Base-by-base conservation (phyloP, 2,113 vertebrate genomes). In the Mormyrus iriodes region DNA sequence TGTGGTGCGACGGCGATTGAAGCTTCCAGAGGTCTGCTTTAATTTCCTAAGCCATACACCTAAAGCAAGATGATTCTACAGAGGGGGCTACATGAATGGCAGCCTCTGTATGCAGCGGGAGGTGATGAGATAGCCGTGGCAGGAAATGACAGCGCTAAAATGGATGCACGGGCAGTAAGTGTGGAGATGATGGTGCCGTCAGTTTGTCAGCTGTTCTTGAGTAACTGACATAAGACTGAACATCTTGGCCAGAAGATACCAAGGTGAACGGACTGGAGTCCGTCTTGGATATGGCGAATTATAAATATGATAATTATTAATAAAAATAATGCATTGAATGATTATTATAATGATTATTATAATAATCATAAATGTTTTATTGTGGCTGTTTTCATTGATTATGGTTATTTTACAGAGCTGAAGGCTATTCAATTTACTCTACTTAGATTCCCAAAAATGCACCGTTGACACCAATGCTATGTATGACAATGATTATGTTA, bases 31-130 rank as follows among this genome's bases (percentile, higher is more conserved):
- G 0, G 89, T 52, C 88, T 9, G 55, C 90, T 51, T 84, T 90
- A 82, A 91, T 83, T 89, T 92, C 91, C 58, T 89, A 92, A 91
- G 92, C 42, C 55, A 92, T 92, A 76, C 52, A 76, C 61, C 88
- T 90, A 42, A 27, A 90, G 91, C 91, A 90, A 92, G 93, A 90
- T 86, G 87, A 92, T 88, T 86, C 48, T 69, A 42, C 31, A 24
- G 15, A n/a, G 79, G 31, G 39, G n/a, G 24, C 9, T 6, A 51
- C 61, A 53, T 51, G 35, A 65, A 39, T 15, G 65, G 83, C 76
- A 10, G 4, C 19, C 88, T 84, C 21, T 48, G 5, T 39, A 55
- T 53, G 79, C 42, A 48, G 35, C 21, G n/a, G 39, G 35, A 85
- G 44, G 65, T 31, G 87, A 76, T 35, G 73, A n/a, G n/a, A n/a